Evolutionary conservation across 2,113 vertebrate species (phyloP).

Genomic region (Rutilus rutilus): DNA sequence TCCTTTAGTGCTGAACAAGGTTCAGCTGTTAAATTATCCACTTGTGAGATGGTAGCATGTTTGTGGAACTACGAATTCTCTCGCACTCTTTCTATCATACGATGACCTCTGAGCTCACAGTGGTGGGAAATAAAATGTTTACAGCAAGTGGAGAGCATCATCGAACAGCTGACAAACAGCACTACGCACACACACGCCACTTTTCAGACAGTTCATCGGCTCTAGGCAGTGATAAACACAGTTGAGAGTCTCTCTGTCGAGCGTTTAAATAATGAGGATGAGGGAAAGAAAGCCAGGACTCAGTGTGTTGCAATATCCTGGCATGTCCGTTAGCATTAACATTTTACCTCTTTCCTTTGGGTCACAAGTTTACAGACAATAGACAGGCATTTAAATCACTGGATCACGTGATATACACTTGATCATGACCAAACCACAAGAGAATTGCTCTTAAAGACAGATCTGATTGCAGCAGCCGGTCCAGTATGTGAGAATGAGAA

Average conservation of each 20-base stretch:
- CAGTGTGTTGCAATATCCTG: constrained; percentile 31
- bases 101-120: constrained; percentile 30
- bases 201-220: constrained; percentile 22
- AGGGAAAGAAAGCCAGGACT: neutral
- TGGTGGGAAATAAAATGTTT: constrained; percentile 28
- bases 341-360: neutral
- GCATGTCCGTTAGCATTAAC: constrained; percentile 7
- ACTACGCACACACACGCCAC: constrained; percentile 16
- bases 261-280: constrained; percentile 15
- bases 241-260: constrained; percentile 18
- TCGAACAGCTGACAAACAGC: constrained; percentile 29
- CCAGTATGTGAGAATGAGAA: constrained; percentile 10
- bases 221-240: constrained; percentile 23
- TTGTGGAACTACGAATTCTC: constrained; percentile 31
- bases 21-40: constrained; percentile 41
- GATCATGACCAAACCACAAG: neutral
- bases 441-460: neutral
- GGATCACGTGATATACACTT: neutral
- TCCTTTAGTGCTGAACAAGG: constrained; percentile 1
- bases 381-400: constrained; percentile 27
- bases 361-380: constrained; percentile 40
- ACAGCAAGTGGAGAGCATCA: constrained; percentile 36
- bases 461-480: neutral
- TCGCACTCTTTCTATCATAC: constrained; percentile 10
- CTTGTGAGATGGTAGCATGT: constrained; percentile 29